A percentile compares a stretch with the other conserved stretches of the same genome.
Evolutionary conservation across 2,888 invertebrate genomes (phyloP).

Genomic region (Harpagoxenus sublaevis): DNA sequence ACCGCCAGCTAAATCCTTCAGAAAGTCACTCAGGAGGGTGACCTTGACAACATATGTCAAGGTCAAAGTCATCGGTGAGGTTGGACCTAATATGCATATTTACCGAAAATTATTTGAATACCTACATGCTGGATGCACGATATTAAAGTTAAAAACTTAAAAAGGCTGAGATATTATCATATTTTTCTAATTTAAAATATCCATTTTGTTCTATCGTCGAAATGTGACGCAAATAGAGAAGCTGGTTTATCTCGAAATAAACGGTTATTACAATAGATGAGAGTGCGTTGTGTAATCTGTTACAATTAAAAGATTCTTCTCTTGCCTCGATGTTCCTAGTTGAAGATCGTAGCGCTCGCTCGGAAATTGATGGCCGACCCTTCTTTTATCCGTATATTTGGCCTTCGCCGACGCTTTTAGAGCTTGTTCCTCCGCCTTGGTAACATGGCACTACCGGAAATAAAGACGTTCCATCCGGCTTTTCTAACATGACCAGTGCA

Average conservation of each 20-base stretch:
- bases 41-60: too few species aligned
- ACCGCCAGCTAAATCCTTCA: too few species aligned
- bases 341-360: conserved; percentile 22
- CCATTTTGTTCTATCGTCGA: neutral
- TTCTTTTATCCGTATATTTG: conserved; percentile 14
- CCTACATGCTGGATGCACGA: neutral
- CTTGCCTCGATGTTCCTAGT: neutral
- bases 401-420: conserved; percentile 45
- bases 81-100: too few species aligned
- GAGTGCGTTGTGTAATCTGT: neutral
- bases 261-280: neutral
- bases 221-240: neutral
- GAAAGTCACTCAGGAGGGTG: too few species aligned
- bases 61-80: too few species aligned
- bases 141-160: neutral
- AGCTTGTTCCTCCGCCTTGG: neutral
- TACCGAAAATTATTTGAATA: neutral
- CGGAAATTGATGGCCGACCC: conserved; percentile 4
- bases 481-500: conserved; percentile 12
- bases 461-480: conserved; percentile 27
- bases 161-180: neutral
- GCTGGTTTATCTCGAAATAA: neutral
- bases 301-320: conserved; percentile 11
- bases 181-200: conserved; percentile 1
- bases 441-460: conserved; percentile 32